phyloP scores from a whole-genome alignment of 2,888 invertebrate genomes.

The Helicoverpa assulta region DNA sequence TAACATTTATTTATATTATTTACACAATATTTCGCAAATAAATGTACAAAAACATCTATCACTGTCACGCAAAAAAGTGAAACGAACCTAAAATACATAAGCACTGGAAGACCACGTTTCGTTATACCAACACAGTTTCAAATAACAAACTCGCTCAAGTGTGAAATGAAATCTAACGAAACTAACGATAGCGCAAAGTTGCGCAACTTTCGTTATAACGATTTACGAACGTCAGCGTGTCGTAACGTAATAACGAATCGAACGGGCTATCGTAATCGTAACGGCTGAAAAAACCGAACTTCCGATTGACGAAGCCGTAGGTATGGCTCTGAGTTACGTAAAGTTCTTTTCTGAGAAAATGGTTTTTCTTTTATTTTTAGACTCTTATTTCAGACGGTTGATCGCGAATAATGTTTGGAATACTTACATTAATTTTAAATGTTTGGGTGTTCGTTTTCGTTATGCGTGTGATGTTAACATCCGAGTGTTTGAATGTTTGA shows the following conservation, averaged over 20 bases:
- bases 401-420: conserved; percentile 28
- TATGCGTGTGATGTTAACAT: conserved; percentile 1
- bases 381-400: conserved; percentile 30
- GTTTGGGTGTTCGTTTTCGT: background rate
- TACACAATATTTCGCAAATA: conserved; percentile 35
- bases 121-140: conserved; percentile 38
- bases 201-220: conserved; percentile 75
- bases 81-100: conserved; percentile 36
- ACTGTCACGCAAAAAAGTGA: conserved; percentile 41
- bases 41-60: conserved; percentile 23
- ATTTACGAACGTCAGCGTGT: conserved; percentile 66
- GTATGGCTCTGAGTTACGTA: conserved; percentile 61
- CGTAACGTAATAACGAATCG: conserved; percentile 68
- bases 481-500: background rate
- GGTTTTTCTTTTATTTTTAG: conserved; percentile 44
- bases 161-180: conserved; percentile 83
- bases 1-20: conserved; percentile 34
- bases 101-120: conserved; percentile 43
- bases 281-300: conserved; percentile 69
- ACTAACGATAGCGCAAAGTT: conserved; percentile 70
- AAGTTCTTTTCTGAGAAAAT: conserved; percentile 43
- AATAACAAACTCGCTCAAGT: conserved; percentile 72
- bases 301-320: conserved; percentile 60
- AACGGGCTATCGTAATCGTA: conserved; percentile 68
- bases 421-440: conserved; percentile 18